Conservation (phyloP, 2,797 vertebrate species). For the Psittacula echo region DNA sequence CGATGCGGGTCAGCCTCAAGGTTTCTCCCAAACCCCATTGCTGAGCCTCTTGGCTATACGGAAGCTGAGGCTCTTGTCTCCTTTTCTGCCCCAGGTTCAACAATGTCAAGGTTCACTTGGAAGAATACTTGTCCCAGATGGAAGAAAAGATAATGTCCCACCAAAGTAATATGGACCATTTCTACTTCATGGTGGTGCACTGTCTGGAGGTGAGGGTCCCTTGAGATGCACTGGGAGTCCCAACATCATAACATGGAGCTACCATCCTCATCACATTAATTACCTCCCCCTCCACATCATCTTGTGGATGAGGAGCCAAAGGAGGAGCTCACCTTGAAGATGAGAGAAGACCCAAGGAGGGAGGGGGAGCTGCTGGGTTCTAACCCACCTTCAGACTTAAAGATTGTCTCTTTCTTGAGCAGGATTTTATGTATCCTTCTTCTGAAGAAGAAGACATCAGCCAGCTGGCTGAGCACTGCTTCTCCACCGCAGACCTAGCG, state of each 20-base stretch:
- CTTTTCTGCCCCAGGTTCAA: not conserved
- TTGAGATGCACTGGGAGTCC: not conserved
- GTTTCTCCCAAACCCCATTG: no score
- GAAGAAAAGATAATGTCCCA: not conserved
- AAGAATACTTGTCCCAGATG: not conserved
- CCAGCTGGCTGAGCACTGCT: not conserved
- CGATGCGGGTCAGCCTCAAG: not conserved
- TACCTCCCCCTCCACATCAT: not conserved
- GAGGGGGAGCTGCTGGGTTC: not conserved
- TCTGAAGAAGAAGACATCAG: not conserved
- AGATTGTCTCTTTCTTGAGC: not conserved
- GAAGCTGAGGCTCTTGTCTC: not conserved
- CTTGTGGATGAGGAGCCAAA: not conserved
- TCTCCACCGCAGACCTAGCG: not conserved
- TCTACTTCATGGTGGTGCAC: slow-evolving; percentile 7
- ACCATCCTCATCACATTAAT: no score
- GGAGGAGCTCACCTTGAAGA: not conserved
- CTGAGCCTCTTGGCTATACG: no score
- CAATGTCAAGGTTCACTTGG: not conserved
- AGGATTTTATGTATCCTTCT: not conserved
- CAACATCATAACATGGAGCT: not conserved
- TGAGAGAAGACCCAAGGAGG: not conserved
- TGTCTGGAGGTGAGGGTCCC: not conserved
- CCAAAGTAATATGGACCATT: not conserved
- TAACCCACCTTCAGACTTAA: no score